A percentile compares a stretch with the other conserved stretches of the same genome.
Evolutionary conservation across 2,797 vertebrate species (phyloP).

Genomic region (Sylvia borin): DNA sequence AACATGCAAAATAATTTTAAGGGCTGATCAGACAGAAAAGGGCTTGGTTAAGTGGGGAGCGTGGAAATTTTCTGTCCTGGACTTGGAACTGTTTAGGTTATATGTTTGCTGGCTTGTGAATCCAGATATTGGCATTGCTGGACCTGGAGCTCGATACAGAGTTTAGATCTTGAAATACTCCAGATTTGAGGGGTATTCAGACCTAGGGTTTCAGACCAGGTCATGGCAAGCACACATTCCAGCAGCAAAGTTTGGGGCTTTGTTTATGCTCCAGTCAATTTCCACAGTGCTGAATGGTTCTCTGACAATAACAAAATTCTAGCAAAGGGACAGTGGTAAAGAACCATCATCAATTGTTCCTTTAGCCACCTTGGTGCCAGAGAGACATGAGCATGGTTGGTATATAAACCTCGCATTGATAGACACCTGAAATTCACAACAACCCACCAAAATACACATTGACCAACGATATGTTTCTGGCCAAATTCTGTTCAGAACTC

Average conservation of each 20-base stretch:
- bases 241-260: neutral
- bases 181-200: neutral
- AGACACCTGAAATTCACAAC: neutral
- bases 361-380: neutral
- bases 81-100: neutral
- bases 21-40: neutral
- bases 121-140: neutral
- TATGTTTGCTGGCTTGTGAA: neutral
- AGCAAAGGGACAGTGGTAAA: neutral
- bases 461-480: neutral
- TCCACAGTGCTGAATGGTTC: neutral
- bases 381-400: rapidly evolving
- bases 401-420: neutral
- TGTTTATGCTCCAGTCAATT: neutral
- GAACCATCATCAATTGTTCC: neutral
- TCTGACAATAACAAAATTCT: neutral
- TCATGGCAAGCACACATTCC: neutral
- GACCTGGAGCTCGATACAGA: neutral
- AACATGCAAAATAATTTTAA: neutral
- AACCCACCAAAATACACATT: neutral
- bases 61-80: slow-evolving; percentile 6
- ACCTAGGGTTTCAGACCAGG: neutral
- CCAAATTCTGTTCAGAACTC: neutral
- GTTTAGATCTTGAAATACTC: neutral
- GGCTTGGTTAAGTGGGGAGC: neutral